Percentiles rank a stretch among this genome's conserved stretches.
phyloP scores from a whole-genome alignment of 2,113 vertebrate species.

The Cyanoramphus novaezelandiae region DNA sequence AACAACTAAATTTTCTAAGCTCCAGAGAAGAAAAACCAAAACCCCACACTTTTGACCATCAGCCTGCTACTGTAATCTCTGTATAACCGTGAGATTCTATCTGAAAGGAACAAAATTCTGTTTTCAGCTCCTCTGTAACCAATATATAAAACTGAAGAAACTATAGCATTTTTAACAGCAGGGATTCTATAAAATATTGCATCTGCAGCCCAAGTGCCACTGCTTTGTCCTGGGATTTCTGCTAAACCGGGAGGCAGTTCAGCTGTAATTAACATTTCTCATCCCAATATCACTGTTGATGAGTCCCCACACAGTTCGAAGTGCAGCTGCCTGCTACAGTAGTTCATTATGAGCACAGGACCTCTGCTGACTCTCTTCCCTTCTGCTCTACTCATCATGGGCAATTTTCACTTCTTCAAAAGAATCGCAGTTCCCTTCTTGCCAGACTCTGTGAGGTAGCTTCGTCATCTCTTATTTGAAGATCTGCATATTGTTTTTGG shows the following conservation, averaged over 20 bases:
- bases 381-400: slow-evolving; percentile 28
- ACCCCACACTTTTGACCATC: background rate
- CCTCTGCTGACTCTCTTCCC: slow-evolving; percentile 26
- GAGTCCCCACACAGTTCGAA: slow-evolving; percentile 35
- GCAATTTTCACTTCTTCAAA: background rate
- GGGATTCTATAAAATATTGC: background rate
- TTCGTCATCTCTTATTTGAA: background rate
- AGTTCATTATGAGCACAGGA: slow-evolving; percentile 37
- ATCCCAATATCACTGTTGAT: slow-evolving; percentile 27
- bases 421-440: background rate
- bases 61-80: background rate
- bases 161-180: background rate
- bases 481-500: background rate
- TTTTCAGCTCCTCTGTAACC: background rate
- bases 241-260: slow-evolving; percentile 44
- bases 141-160: background rate
- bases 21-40: background rate
- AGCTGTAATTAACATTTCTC: slow-evolving; percentile 53
- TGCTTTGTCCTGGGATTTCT: slow-evolving; percentile 44
- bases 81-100: background rate
- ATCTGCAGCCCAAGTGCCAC: slow-evolving; percentile 10
- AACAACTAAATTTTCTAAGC: background rate
- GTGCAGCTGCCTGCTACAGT: slow-evolving; percentile 29
- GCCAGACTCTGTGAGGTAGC: background rate
- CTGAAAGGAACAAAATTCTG: background rate